A percentile compares a stretch with the other conserved stretches of the same genome.
Evolutionary conservation across 2,113 vertebrate species (phyloP).

Genomic region (Gorsachius goisagi): DNA sequence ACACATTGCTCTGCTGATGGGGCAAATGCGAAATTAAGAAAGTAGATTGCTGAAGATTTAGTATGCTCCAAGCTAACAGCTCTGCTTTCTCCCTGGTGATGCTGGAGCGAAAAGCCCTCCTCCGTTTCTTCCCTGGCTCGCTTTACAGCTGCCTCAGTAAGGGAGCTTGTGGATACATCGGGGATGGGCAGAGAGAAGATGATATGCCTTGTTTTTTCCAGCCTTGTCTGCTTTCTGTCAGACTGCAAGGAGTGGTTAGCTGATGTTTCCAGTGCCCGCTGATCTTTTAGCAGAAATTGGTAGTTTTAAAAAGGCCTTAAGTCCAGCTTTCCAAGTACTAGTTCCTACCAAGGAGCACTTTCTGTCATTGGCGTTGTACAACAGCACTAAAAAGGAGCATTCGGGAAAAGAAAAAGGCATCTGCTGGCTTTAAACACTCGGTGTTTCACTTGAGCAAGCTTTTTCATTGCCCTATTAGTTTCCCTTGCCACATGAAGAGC

Average conservation of each 20-base stretch:
- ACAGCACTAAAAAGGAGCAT: constrained; percentile 17
- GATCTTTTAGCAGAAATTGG: neutral
- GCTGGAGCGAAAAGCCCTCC: neutral
- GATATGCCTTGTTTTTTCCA: neutral
- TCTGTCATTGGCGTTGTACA: neutral
- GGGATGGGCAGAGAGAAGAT: neutral
- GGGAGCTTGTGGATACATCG: neutral
- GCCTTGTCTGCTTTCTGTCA: neutral
- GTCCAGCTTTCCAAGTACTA: neutral
- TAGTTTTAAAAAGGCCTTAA: neutral
- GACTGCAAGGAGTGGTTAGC: neutral
- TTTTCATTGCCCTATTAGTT: neutral
- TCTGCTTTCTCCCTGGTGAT: neutral
- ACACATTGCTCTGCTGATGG: neutral
- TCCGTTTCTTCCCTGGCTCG: neutral
- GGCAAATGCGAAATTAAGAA: neutral
- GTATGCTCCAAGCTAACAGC: neutral
- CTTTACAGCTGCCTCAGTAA: neutral
- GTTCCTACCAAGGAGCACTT: neutral
- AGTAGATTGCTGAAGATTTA: neutral
- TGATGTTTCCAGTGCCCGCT: neutral
- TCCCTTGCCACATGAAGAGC: neutral
- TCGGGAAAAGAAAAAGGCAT: neutral
- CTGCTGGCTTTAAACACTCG: neutral
- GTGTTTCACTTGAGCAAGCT: neutral